Conservation (phyloP, 2,113 vertebrate species). For the Balaeniceps rex region DNA sequence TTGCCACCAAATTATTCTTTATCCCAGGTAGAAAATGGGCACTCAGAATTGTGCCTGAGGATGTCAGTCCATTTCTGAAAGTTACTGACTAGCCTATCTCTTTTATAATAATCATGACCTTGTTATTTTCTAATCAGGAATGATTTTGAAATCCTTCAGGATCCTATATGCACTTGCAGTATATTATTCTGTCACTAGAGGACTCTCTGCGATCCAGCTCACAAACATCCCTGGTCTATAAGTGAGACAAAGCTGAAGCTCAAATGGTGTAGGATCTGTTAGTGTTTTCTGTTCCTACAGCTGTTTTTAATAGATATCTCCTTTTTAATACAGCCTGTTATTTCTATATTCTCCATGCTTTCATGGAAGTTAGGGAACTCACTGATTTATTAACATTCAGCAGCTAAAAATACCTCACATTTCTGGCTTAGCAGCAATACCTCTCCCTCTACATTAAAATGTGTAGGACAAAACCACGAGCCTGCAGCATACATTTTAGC, state of each 20-base stretch:
- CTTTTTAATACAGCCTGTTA: background rate
- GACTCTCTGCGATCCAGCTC: background rate
- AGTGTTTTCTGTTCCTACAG: background rate
- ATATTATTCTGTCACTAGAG: background rate
- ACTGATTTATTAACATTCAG: background rate
- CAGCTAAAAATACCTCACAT: background rate
- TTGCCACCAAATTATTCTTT: background rate
- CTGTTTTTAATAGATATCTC: background rate
- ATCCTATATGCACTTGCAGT: background rate
- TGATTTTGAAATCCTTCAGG: background rate
- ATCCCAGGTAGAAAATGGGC: background rate
- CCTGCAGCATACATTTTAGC: background rate
- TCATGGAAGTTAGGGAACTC: background rate
- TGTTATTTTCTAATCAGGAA: background rate
- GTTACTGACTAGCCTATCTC: background rate
- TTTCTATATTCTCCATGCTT: background rate
- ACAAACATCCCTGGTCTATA: background rate
- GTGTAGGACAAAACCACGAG: background rate
- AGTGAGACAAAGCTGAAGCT: background rate
- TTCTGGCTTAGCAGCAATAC: background rate
- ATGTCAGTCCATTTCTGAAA: background rate
- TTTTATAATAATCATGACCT: background rate
- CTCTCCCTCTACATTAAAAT: background rate
- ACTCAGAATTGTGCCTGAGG: background rate
- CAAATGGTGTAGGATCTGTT: background rate